Percentiles rank a stretch among this genome's conserved stretches.
These are phyloP conservation scores for Valencia hispanica DNA, from an alignment of 2,797 vertebrate species.

Conservation along the genomic window DNA sequence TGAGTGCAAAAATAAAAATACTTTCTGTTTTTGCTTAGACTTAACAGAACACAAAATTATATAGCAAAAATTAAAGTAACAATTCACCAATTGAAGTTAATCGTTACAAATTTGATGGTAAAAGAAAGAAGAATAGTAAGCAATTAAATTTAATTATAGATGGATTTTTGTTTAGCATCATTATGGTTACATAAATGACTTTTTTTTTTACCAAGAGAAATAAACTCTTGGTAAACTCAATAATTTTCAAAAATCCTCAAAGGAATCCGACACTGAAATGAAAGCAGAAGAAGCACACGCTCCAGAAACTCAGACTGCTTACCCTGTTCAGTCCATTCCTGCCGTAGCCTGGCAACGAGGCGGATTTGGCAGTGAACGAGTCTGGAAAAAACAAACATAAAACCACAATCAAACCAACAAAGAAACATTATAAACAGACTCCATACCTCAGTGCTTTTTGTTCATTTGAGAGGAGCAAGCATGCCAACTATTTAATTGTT, in stretches of 20 bases:
- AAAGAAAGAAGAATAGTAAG: not conserved
- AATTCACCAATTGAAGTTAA: not conserved
- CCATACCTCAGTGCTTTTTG: not conserved
- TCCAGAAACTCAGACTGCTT: constrained; percentile 50
- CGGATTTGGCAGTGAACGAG: constrained; percentile 91
- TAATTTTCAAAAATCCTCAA: constrained; percentile 2
- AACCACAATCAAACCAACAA: constrained; percentile 26
- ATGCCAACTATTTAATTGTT: not conserved
- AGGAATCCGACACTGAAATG: not conserved
- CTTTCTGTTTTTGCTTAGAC: not conserved
- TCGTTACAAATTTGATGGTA: not conserved
- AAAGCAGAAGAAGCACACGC: not conserved
- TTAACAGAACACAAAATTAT: not conserved
- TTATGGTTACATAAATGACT: not conserved
- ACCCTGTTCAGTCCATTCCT: constrained; percentile 92
- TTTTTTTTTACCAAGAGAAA: not conserved
- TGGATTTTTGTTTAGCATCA: not conserved
- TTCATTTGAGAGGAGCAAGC: not conserved
- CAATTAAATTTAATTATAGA: not conserved
- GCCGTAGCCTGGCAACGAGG: constrained; percentile 94
- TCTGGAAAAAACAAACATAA: constrained; percentile 77
- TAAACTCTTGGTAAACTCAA: not conserved
- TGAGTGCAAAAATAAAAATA: not conserved
- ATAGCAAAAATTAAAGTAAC: not conserved
- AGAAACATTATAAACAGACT: not conserved